phyloP scores from a whole-genome alignment of 1,140 invertebrate species.

The Drosophila simulans region DNA sequence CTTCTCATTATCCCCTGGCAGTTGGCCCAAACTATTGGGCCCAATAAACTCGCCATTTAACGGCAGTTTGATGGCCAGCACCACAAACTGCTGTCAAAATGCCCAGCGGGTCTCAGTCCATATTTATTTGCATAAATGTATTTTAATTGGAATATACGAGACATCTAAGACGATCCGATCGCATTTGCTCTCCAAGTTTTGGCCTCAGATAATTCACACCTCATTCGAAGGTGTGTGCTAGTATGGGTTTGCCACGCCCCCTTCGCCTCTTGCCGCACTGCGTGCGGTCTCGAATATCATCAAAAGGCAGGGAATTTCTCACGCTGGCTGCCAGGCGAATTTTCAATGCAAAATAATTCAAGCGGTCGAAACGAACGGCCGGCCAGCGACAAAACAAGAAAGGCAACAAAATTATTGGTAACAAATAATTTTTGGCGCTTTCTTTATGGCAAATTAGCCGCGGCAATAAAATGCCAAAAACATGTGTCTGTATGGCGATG shows the following conservation, averaged over 20 bases:
- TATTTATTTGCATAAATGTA: conserved; percentile 65
- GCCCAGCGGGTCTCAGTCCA: conserved; percentile 50
- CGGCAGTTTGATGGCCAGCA: conserved; percentile 70
- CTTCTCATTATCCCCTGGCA: conserved; percentile 29
- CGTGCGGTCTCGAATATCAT: conserved; percentile 61
- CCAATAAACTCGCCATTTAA: conserved; percentile 71
- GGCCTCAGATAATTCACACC: conserved; percentile 73
- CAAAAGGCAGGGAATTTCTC: conserved; percentile 67
- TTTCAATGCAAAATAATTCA: conserved; percentile 69
- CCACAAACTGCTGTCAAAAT: conserved; percentile 57
- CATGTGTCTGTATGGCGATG: conserved; percentile 39
- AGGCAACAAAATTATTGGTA: conserved; percentile 50
- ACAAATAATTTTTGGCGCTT: conserved; percentile 66
- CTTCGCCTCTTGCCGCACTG: background rate
- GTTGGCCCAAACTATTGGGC: conserved; percentile 32
- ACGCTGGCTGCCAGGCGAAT: conserved; percentile 53
- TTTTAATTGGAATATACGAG: conserved; percentile 77
- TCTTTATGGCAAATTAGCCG: conserved; percentile 79
- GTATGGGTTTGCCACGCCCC: conserved; percentile 5
- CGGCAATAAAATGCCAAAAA: conserved; percentile 70
- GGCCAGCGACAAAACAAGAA: conserved; percentile 49
- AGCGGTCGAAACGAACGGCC: conserved; percentile 29
- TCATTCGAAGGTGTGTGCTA: conserved; percentile 51
- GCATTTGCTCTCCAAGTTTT: conserved; percentile 13
- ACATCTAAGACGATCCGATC: conserved; percentile 38